Percentiles rank a stretch among this genome's conserved stretches.
Conservation (phyloP, 2,888 invertebrate genomes). For the Gerosis bhagava region DNA sequence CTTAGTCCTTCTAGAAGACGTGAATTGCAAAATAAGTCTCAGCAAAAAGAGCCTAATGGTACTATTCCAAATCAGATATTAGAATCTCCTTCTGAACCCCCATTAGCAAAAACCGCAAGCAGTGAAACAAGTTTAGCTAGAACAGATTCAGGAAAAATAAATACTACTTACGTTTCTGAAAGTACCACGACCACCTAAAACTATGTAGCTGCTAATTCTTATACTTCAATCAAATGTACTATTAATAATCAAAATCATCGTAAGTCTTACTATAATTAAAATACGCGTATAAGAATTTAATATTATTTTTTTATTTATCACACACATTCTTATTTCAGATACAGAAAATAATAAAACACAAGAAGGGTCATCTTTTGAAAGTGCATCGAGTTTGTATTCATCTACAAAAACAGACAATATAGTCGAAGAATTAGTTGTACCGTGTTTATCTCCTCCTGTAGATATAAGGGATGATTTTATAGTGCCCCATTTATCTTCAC, state of each 20-base stretch:
- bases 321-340: conserved; percentile 55
- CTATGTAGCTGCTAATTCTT: conserved; percentile 93
- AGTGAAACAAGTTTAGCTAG: conserved; percentile 82
- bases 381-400: conserved; percentile 91
- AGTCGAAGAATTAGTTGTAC: conserved; percentile 84
- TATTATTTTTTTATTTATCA: conserved; percentile 8
- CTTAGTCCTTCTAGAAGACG: conserved; percentile 76
- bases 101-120: conserved; percentile 57
- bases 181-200: conserved; percentile 93
- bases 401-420: conserved; percentile 87
- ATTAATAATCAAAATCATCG: conserved; percentile 69
- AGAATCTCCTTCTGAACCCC: conserved; percentile 62
- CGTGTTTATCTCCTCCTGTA: conserved; percentile 82
- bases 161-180: conserved; percentile 92
- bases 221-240: conserved; percentile 86
- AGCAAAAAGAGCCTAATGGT: conserved; percentile 69
- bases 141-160: conserved; percentile 88
- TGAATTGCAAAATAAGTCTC: conserved; percentile 67
- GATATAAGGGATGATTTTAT: conserved; percentile 76
- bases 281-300: conserved; percentile 1
- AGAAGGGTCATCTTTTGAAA: conserved; percentile 94
- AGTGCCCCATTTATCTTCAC: conserved; percentile 69
- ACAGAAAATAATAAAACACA: conserved; percentile 82
- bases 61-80: conserved; percentile 62
- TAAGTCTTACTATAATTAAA: conserved; percentile 44